Evolutionary conservation across 92 coral and sea anemone genomes (phyloP).

Genomic region (Palythoa grandiflora): DNA sequence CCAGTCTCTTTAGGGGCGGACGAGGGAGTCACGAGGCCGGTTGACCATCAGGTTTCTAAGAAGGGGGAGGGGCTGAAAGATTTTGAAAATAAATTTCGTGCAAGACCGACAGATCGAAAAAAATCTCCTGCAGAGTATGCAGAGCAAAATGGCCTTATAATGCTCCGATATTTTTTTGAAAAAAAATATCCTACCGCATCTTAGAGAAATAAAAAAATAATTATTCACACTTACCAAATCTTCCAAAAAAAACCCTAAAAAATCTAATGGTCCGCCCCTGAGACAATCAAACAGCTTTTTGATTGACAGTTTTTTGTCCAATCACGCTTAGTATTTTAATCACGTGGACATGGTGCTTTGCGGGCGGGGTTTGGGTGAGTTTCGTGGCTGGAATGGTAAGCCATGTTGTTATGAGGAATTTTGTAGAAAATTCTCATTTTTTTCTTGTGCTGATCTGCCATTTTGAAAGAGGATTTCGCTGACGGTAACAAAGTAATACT

Average conservation of each 20-base stretch:
- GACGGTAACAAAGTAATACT: conserved; percentile 82
- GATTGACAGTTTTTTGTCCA: conserved; percentile 83
- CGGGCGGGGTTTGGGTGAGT: conserved; percentile 72
- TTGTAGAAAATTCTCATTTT: conserved; percentile 63
- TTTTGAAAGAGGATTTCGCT: conserved; percentile 78
- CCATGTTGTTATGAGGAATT: conserved; percentile 76
- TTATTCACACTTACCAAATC: too few relatives aligned
- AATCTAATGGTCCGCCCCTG: too few relatives aligned
- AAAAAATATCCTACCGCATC: not conserved
- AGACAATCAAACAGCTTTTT: too few relatives aligned
- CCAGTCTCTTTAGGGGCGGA: conserved; percentile 37
- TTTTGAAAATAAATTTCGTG: too few relatives aligned
- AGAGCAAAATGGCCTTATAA: too few relatives aligned
- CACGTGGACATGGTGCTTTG: conserved; percentile 44
- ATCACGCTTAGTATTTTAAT: conserved; percentile 52
- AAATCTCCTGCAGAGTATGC: too few relatives aligned
- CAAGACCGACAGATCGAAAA: too few relatives aligned
- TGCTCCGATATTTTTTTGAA: too few relatives aligned
- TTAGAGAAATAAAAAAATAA: not conserved
- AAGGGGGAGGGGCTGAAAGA: too few relatives aligned
- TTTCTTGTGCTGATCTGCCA: conserved; percentile 65
- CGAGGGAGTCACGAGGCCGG: too few relatives aligned
- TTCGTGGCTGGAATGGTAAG: conserved; percentile 76
- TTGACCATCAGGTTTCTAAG: too few relatives aligned
- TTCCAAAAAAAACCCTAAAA: not conserved